Base-by-base conservation (phyloP, 64 coral and sea anemone species). In the Orbicella faveolata region DNA sequence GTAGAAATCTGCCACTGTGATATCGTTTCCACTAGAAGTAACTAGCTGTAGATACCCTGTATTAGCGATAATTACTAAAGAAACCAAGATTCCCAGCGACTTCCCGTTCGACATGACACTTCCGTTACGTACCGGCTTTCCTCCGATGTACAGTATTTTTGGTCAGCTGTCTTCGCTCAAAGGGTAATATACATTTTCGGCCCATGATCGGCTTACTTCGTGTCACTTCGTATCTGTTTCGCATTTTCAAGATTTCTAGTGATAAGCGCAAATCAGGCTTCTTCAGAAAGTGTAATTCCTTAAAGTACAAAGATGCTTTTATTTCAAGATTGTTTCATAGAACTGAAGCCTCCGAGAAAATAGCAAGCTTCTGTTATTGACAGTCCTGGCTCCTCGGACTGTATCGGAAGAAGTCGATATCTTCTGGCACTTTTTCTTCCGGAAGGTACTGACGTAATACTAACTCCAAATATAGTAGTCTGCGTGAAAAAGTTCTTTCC, bases 391-490 rank as follows among this genome's bases (percentile, higher is more conserved):
- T 55, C 21, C 61, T 75, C 75, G 35, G 75, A 15, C 12, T 16
- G 37, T 76, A 14, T 75, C 72, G 86, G 70, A 61, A 59, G 20
- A 10, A 73, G 7, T 36, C 34, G 86, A 15, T 20, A 35, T 74
- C 54, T 78, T 57, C 77, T 78, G 82, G 37, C n/a, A 72, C 87
- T 48, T 48, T 48, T 48, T 48, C 44, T 48, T 48, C 44, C 44
- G 44, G 44, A 48, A 48, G 63, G 77, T 89, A 55, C 20, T 96
- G 95, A 96, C 95, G 95, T 96, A 83, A 94, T 26, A 34, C 33
- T 12, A 62, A 41, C 44, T 92, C 94, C 79, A 96, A 92, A 93
- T 93, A 93, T 83, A 92, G 92, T 53, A 80, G 76, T 90, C 52
- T 6, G 53, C 63, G 53, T 91, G 51, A 83, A 90, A 90, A 44